These are phyloP conservation scores for Silvanus unidentatus DNA, from an alignment of 2,888 invertebrate genomes.

Conservation along the genomic window DNA sequence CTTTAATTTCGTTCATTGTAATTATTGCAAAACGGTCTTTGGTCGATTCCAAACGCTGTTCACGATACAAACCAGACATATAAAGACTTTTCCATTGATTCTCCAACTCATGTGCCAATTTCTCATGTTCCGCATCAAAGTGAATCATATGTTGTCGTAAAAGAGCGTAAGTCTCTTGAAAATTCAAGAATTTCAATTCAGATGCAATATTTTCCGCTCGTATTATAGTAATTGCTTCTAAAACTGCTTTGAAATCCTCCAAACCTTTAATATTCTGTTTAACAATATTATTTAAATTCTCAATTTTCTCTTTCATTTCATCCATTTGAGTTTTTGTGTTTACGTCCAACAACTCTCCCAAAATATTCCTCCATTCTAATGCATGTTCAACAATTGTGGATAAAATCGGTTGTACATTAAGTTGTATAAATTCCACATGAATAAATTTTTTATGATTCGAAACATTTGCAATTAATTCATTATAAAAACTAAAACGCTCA, in stretches of 20 bases:
- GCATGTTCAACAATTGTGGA: conserved; percentile 67
- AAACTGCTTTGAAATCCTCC: conserved; percentile 76
- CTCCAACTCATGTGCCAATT: conserved; percentile 56
- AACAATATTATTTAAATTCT: conserved; percentile 55
- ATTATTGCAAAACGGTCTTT: conserved; percentile 81
- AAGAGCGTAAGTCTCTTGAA: conserved; percentile 73
- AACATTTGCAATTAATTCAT: conserved; percentile 57
- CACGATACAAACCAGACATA: conserved; percentile 62
- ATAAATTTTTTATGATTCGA: conserved; percentile 52
- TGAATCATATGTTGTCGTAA: conserved; percentile 65
- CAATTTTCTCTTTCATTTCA: conserved; percentile 62
- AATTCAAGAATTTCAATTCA: conserved; percentile 67
- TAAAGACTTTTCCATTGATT: conserved; percentile 65
- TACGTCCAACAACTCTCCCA: conserved; percentile 64
- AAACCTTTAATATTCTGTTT: conserved; percentile 72
- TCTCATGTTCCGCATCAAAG: conserved; percentile 51
- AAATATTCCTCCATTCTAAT: conserved; percentile 68
- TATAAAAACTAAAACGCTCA: conserved; percentile 79
- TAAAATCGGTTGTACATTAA: conserved; percentile 69
- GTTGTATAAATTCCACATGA: conserved; percentile 64
- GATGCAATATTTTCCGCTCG: conserved; percentile 70
- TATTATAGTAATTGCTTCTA: conserved; percentile 74
- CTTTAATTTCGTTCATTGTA: conserved; percentile 68
- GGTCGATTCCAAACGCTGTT: conserved; percentile 67
- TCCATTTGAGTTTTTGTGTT: conserved; percentile 65